Base-by-base conservation (phyloP, 2,113 vertebrate species). In the Podocnemis expansa region DNA sequence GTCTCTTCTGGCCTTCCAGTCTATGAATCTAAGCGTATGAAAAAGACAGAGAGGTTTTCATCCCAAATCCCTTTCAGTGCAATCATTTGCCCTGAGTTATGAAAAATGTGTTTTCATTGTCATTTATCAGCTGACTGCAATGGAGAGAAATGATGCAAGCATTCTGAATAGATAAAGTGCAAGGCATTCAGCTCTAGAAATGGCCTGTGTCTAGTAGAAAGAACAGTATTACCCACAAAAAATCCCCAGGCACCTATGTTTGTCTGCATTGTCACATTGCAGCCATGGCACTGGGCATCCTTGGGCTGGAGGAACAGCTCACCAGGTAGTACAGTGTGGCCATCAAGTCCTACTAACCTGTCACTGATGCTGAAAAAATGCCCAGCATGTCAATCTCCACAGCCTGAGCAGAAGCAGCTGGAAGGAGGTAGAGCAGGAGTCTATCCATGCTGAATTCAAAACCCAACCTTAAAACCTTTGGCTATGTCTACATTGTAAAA, bases 271-370 rank as follows among this genome's bases (percentile, higher is more conserved):
- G 27, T 16, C 75, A 47, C 7, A 78, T 29, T 78, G 45, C 13
- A 49, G 80, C 16, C 9, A 12, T 3, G 45, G 47, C 34, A 90
- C 21, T 70, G 34, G n/a, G n/a, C 67, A 70, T 38, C 41, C 67
- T 41, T 17, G 17, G n/a, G 63, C n/a, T n/a, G 21, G 38, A 38
- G 1, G 16, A 67, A n/a, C 4, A 2, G 81, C 6, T 78, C 22
- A 34, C 80, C 16, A 27, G 14, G n/a, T 41, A 56, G 45, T 1
- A 75, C 5, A 79, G 16, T 73, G 43, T 31, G 13, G 56, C 52
- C n/a, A 67, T 41, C 0, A 0, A 2, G 27, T 4, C 9, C 17
- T 63, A 43, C 24, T 55, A 90, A n/a, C 12, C 49, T 52, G 43
- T 13, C 55, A 80, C 54, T 3, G 22, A 89, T 41, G 3, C 73